These are phyloP conservation scores for Numenius phaeopus DNA, from an alignment of 2,797 vertebrate genomes.

Conservation along the genomic window DNA sequence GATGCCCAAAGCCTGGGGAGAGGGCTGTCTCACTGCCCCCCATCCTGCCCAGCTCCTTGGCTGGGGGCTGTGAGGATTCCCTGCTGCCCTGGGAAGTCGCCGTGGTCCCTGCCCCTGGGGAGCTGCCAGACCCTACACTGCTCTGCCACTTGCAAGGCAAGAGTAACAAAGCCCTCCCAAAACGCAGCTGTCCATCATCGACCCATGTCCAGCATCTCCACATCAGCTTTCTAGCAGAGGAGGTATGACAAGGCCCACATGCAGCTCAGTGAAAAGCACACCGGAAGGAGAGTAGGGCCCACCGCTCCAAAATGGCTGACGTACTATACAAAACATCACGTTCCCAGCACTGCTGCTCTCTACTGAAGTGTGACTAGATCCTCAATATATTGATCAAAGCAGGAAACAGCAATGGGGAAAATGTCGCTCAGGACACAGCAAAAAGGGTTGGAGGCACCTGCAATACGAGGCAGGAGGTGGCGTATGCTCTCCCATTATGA, in stretches of 20 bases:
- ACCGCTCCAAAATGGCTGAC: rapidly evolving
- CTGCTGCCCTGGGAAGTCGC: background rate
- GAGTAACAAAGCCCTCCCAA: background rate
- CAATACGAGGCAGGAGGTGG: background rate
- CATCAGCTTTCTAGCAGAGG: background rate
- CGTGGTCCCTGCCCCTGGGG: rapidly evolving
- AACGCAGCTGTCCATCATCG: background rate
- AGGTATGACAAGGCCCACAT: rapidly evolving
- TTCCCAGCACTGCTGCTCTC: background rate
- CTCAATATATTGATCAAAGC: background rate
- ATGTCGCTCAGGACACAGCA: background rate
- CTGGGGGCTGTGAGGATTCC: background rate
- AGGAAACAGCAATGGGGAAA: background rate
- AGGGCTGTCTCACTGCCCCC: rapidly evolving
- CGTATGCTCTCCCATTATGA: background rate
- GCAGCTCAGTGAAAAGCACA: background rate
- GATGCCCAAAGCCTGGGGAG: rapidly evolving
- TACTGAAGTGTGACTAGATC: background rate
- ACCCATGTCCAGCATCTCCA: background rate
- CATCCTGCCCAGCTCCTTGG: background rate
- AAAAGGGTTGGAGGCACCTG: background rate
- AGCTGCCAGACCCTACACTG: background rate
- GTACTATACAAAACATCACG: rapidly evolving
- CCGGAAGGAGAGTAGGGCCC: background rate
- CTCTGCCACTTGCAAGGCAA: background rate